phyloP scores from a whole-genome alignment of 2,888 invertebrate species.

The Dicycla oo region DNA sequence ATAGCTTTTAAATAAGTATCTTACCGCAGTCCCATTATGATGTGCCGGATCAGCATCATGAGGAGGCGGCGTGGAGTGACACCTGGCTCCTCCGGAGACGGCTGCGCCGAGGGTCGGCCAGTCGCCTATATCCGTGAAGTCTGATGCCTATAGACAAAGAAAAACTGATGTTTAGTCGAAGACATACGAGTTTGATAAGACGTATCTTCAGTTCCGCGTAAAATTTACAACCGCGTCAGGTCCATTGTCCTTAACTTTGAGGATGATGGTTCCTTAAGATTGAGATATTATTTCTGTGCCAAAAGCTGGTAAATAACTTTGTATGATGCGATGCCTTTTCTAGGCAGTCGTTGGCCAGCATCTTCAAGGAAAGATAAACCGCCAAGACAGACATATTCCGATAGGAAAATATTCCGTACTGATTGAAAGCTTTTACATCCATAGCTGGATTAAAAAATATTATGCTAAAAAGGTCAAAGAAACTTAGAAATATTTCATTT shows the following conservation, averaged over 20 bases:
- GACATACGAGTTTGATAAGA: background rate
- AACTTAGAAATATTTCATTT: background rate
- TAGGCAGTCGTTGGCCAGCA: background rate
- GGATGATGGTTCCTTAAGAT: background rate
- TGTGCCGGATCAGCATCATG: slow-evolving; percentile 83
- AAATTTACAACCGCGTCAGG: background rate
- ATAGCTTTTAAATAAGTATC: slow-evolving; percentile 34
- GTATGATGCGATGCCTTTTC: background rate
- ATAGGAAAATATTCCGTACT: too few species aligned
- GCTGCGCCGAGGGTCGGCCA: slow-evolving; percentile 96
- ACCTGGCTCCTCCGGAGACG: slow-evolving; percentile 78
- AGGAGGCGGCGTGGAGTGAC: slow-evolving; percentile 86
- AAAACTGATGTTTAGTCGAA: background rate
- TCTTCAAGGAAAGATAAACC: background rate
- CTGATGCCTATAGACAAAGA: slow-evolving; percentile 92
- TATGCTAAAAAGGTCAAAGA: background rate
- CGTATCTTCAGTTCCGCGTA: too few species aligned
- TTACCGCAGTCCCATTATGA: slow-evolving; percentile 86
- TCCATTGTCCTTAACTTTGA: too few species aligned
- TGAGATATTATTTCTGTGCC: background rate
- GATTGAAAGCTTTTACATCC: too few species aligned
- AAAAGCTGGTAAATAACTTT: background rate
- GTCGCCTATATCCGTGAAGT: slow-evolving; percentile 96
- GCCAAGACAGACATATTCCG: background rate
- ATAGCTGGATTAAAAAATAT: background rate